Evolutionary conservation across 2,113 vertebrate species (phyloP), one percentile per base, ranked within the genome.

Genomic region (Planiliza haematocheilus): DNA sequence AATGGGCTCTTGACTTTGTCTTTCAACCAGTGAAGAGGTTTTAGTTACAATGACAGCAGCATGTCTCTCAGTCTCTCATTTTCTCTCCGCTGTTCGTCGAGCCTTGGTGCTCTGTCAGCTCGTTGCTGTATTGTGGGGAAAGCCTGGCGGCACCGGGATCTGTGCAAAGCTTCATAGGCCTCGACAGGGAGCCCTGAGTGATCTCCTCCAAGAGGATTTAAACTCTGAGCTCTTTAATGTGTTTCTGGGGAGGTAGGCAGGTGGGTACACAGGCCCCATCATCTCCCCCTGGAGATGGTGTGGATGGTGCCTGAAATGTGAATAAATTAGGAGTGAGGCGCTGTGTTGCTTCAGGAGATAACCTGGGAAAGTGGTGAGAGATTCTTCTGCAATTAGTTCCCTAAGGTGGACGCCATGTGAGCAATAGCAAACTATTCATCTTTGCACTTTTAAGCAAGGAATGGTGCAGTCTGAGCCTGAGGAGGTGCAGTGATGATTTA

Each of bases 311-410:
- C 84, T 69, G 71, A 85, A 84, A 89, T 86, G 72, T 87, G 87
- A 90, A 93, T 92, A 90, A 83, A 85, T 91, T 89, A 92, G 75
- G 68, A 70, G 74, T 36, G 45, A 52, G 74, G 79, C 58, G 38
- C 67, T 72, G 84, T 83, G 85, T 87, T 91, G 90, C 84, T 92
- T 70, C 67, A 65, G 89, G 88, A 91, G 84, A 91, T 89, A 89
- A 87, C 81, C 77, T 67, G 45, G 68, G 58, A 57, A 86, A 80
- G 66, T 71, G 64, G 60, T 24, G 79, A 79, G 71, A 86, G 60
- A 81, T 72, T 83, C 70, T 86, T 86, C 66, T 75, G 81, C 83
- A 92, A 92, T 91, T 89, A 89, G 85, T 89, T 88, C 91, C 88
- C 88, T 57, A 34, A 90, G 86, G 89, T 87, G 73, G 62, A 64